Conservation (phyloP, 2,888 invertebrate genomes). For the Mantis religiosa region DNA sequence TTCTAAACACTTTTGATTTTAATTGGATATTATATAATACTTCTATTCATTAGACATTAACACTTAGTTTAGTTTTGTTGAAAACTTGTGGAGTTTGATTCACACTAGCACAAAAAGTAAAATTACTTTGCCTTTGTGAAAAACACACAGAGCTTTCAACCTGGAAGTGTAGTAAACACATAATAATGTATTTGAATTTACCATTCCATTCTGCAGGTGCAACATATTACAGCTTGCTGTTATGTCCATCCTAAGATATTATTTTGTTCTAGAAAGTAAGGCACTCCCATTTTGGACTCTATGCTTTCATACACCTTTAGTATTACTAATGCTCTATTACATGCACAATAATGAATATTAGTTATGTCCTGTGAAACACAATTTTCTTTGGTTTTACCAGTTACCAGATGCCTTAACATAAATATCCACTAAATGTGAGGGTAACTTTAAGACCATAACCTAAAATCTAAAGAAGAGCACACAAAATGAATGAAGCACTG, state of each 20-base stretch:
- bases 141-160: background rate
- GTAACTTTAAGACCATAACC: too few species aligned
- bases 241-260: background rate
- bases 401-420: background rate
- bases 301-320: background rate
- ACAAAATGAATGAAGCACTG: too few species aligned
- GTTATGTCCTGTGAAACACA: background rate
- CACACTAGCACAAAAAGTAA: background rate
- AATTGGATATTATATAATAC: background rate
- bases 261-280: conserved; percentile 1
- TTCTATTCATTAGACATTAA: background rate
- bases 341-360: background rate
- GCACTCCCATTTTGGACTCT: conserved; percentile 21
- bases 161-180: background rate
- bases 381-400: background rate
- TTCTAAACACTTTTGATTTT: background rate
- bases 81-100: background rate
- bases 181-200: background rate
- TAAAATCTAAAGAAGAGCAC: too few species aligned
- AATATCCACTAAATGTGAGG: background rate
- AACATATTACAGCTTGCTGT: background rate
- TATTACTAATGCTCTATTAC: background rate
- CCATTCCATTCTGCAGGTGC: background rate
- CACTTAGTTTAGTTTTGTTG: background rate
- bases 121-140: background rate